A percentile compares a stretch with the other conserved stretches of the same genome.
phyloP scores from a whole-genome alignment of 2,888 invertebrate species.

The Microplitis deprimator region DNA sequence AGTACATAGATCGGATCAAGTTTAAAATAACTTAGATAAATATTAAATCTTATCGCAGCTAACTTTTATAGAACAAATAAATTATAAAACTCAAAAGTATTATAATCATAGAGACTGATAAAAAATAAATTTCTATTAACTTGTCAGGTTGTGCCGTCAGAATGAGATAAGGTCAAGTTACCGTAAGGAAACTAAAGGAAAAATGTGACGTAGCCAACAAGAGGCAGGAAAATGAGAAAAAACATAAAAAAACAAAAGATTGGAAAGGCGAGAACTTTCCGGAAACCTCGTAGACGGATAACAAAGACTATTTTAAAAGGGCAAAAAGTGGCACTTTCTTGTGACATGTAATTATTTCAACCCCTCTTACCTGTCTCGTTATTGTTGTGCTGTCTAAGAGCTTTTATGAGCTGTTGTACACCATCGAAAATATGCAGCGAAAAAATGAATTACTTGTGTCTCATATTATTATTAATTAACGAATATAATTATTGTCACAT shows the following conservation, averaged over 20 bases:
- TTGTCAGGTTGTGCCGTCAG: conserved; percentile 43
- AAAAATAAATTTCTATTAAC: conserved; percentile 54
- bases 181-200: conserved; percentile 30
- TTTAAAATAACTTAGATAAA: conserved; percentile 20
- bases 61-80: conserved; percentile 46
- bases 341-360: conserved; percentile 52
- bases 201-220: conserved; percentile 26
- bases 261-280: conserved; percentile 35
- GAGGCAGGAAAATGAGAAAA: conserved; percentile 16
- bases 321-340: conserved; percentile 47
- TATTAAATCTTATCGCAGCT: conserved; percentile 8
- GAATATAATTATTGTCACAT: background rate
- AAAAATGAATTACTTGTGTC: background rate
- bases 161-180: conserved; percentile 27
- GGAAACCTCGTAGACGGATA: conserved; percentile 34
- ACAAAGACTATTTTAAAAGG: conserved; percentile 49
- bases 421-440: background rate
- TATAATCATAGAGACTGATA: conserved; percentile 58
- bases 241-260: conserved; percentile 29
- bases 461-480: background rate
- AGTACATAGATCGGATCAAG: too few species aligned
- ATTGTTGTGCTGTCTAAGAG: background rate
- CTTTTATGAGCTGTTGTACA: background rate
- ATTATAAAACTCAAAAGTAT: conserved; percentile 55
- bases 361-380: conserved; percentile 35